Base-by-base conservation (phyloP, 2,797 vertebrate genomes). In the Pantherophis alleghaniensis region DNA sequence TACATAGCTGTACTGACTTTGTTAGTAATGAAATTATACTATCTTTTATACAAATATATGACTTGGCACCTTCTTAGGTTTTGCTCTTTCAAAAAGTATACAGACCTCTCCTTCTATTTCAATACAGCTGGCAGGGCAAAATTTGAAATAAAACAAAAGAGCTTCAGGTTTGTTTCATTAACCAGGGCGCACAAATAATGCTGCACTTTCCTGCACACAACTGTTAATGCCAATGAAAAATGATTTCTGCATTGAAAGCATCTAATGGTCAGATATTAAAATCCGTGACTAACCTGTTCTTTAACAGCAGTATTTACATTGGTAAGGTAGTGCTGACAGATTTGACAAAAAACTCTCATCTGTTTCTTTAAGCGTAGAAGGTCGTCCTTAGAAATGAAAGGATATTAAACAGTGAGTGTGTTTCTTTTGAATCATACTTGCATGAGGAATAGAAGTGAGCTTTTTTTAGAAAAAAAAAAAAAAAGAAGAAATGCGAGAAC, bases 281-380 rank as follows among this genome's bases (percentile, higher is more conserved):
- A 92, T 59, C 5, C 92, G 93, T 90, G 95, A 96, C 96, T 97
- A 94, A 99, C 99, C 99, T 99, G 99, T 96, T 99, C 99, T 97
- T 99, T 99, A 96, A 99, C 99, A 92, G 99, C 98, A 95, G 99
- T 99, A 98, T 99, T 99, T 97, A 99, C 99, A 90, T 99, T 99
- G 96, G 99, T 99, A 97, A 99, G 98, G 98, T 99, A 99, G 98
- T 99, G 99, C 97, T 99, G 99, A 97, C 99, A 99, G 97, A 99
- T 99, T 97, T 99, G 98, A 97, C 99, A 99, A 97, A 99, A 99
- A 86, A 99, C 99, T 96, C 99, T 98, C 99, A 99, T 99, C 97
- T 99, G 99, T 97, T 99, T 99, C 98, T 99, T 99, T 92, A 99
- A 97, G 92, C 98, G 99, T 87, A 99, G 97, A 97, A 99, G 97